Percentiles rank a stretch among this genome's conserved stretches.
Evolutionary conservation across 1,140 invertebrate species (phyloP).

Genomic region (Spodoptera litura): DNA sequence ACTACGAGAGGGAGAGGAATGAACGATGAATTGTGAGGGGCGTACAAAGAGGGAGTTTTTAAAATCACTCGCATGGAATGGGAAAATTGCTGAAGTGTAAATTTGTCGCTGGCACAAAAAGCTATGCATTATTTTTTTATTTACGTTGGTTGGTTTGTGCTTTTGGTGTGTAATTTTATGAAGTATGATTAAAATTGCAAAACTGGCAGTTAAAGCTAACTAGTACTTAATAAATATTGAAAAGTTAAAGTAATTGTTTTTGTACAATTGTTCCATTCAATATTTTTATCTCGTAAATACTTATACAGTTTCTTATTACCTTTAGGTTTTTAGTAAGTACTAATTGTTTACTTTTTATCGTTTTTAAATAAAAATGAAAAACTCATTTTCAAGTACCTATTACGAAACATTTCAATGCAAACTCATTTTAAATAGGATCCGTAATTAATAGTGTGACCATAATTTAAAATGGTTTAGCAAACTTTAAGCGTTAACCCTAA

Average conservation of each 20-base stretch:
- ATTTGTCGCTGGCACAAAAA: slow-evolving; percentile 42
- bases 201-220: too few species aligned
- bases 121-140: background rate
- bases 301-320: too few species aligned
- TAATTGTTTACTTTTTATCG: too few species aligned
- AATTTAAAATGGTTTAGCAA: slow-evolving; percentile 25
- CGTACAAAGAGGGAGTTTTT: slow-evolving; percentile 44
- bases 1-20: slow-evolving; percentile 37
- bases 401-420: background rate
- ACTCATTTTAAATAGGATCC: background rate
- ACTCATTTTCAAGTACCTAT: too few species aligned
- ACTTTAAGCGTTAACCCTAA: slow-evolving; percentile 13
- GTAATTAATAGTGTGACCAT: slow-evolving; percentile 1
- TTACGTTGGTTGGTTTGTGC: background rate
- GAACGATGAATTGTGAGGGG: slow-evolving; percentile 46
- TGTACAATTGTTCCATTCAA: too few species aligned
- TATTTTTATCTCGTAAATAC: too few species aligned
- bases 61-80: slow-evolving; percentile 48
- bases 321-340: too few species aligned
- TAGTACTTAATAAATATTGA: too few species aligned
- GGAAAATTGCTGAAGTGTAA: slow-evolving; percentile 46
- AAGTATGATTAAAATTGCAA: background rate
- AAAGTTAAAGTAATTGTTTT: too few species aligned
- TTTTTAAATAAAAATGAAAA: too few species aligned
- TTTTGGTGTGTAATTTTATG: background rate